phyloP scores from a whole-genome alignment of 2,113 vertebrate genomes.

The Anas platyrhynchos region DNA sequence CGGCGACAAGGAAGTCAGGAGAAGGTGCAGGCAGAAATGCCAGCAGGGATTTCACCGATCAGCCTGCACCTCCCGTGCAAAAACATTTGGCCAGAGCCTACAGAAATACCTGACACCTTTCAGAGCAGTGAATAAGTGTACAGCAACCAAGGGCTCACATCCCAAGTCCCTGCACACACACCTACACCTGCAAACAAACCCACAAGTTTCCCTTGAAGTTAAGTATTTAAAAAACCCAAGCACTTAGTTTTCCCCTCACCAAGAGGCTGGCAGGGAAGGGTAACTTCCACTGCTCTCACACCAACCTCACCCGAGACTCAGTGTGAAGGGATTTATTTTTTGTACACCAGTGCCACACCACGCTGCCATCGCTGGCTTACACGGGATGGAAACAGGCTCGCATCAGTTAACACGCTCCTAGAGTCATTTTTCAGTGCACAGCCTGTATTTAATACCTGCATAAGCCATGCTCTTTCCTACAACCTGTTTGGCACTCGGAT shows the following conservation, averaged over 20 bases:
- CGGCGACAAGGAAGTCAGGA: background rate
- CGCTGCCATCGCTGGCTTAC: background rate
- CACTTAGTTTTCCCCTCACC: background rate
- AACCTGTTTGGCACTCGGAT: too few species aligned
- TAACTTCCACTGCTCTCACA: background rate
- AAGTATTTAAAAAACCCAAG: too few species aligned
- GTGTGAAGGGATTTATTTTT: background rate
- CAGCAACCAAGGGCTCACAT: background rate
- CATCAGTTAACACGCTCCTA: background rate
- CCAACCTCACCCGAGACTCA: background rate
- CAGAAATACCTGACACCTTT: fast-evolving
- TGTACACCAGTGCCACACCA: background rate
- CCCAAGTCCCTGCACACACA: fast-evolving
- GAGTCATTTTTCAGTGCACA: background rate
- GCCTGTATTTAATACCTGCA: background rate
- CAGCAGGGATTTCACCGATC: background rate
- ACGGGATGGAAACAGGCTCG: background rate
- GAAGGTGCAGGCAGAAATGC: background rate
- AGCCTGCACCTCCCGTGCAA: background rate
- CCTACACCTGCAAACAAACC: background rate
- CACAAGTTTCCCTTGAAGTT: background rate
- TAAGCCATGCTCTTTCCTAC: background rate
- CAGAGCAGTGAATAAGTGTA: background rate
- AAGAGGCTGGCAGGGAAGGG: background rate
- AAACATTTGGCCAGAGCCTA: fast-evolving